Evolutionary conservation across 2,797 vertebrate genomes (phyloP).

Genomic region (Macropodus opercularis): DNA sequence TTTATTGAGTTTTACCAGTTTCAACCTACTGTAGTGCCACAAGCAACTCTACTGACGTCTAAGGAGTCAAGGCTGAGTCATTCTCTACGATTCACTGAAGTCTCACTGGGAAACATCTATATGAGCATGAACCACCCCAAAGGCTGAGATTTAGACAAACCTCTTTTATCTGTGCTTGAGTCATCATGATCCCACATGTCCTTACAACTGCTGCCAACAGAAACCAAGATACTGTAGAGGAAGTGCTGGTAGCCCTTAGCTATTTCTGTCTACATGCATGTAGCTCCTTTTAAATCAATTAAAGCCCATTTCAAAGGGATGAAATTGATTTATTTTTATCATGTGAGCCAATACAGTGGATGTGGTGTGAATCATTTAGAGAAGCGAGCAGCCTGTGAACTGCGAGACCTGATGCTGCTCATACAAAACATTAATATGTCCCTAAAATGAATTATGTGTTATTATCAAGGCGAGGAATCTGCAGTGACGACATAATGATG

Average conservation of each 20-base stretch:
- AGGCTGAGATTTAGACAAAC: constrained; percentile 5
- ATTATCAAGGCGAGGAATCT: no score
- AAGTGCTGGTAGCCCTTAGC: constrained; percentile 10
- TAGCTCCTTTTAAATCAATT: constrained; percentile 47
- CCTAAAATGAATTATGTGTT: no score
- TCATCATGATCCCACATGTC: constrained; percentile 17
- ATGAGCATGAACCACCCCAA: constrained; percentile 5
- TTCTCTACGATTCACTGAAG: constrained; percentile 11
- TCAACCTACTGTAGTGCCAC: not conserved
- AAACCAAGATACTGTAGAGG: not conserved
- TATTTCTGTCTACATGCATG: constrained; percentile 38
- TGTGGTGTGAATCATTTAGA: no score
- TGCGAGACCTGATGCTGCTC: no score
- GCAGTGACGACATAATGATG: no score
- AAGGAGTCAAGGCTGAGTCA: not conserved
- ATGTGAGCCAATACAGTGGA: constrained; percentile 35
- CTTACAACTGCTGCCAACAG: not conserved
- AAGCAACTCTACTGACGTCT: not conserved
- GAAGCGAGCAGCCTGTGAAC: no score
- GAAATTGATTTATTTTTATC: constrained; percentile 58
- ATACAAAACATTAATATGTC: no score
- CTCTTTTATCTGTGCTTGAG: constrained; percentile 3
- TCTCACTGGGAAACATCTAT: not conserved
- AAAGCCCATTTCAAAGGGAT: constrained; percentile 27
- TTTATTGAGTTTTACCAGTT: not conserved